These are phyloP conservation scores for Drosophila flavopinicola DNA, from an alignment of 2,888 invertebrate species.

Conservation along the genomic window DNA sequence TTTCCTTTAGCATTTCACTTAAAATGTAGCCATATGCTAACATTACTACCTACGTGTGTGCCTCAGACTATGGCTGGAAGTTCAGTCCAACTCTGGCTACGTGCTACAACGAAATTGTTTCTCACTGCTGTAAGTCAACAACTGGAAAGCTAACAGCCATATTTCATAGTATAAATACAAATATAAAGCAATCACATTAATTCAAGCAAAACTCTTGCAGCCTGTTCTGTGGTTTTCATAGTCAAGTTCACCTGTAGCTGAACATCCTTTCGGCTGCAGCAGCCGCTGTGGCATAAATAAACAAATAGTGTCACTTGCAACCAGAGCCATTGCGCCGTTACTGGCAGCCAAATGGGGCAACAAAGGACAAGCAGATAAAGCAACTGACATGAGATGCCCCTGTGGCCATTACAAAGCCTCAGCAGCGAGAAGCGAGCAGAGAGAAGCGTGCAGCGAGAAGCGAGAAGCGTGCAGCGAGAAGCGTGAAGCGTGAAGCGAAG, in stretches of 20 bases:
- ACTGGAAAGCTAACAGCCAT: too few relatives aligned
- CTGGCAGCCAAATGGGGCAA: slow-evolving; percentile 49
- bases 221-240: slow-evolving; percentile 5
- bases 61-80: slow-evolving; percentile 8
- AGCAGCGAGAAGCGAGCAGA: background rate
- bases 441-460: too few relatives aligned
- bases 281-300: slow-evolving; percentile 68
- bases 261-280: slow-evolving; percentile 47
- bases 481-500: too few relatives aligned
- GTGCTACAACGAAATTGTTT: background rate
- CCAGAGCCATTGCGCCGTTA: slow-evolving; percentile 23
- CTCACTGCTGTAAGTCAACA: too few relatives aligned
- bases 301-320: slow-evolving; percentile 42
- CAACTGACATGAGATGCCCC: slow-evolving; percentile 44
- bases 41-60: slow-evolving; percentile 45
- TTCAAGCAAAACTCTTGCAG: background rate
- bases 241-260: slow-evolving; percentile 38
- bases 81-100: slow-evolving; percentile 23
- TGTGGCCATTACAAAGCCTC: slow-evolving; percentile 44
- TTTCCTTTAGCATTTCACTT: slow-evolving; percentile 39
- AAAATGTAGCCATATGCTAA: slow-evolving; percentile 55
- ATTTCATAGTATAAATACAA: too few relatives aligned
- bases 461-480: too few relatives aligned
- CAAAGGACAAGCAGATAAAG: slow-evolving; percentile 47
- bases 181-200: too few relatives aligned